Base-by-base conservation (phyloP, 2,113 vertebrate species). In the Solea senegalensis region DNA sequence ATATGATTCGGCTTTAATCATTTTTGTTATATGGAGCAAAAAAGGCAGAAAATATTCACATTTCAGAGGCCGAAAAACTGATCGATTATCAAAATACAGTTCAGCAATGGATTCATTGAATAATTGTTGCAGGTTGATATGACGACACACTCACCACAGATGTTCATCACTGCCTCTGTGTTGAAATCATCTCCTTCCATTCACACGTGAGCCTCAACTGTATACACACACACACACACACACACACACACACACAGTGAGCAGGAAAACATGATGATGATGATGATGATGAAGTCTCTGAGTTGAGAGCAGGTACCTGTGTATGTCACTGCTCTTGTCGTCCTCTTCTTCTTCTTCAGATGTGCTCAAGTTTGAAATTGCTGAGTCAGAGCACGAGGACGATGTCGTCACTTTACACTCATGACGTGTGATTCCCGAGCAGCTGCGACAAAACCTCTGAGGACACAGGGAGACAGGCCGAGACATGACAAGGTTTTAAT, bases 181-280 rank as follows among this genome's bases (percentile, higher is more conserved):
- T 82, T 91, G 82, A 93, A 92, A 86, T 88, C 90, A 92, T 90
- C 85, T 92, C 90, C 89, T 90, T 92, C 88, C 89, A 91, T 86
- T 84, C 85, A 85, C 74, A 78, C 81, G 79, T 11, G 67, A 83
- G 82, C 84, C 84, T 85, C 86, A 78, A 88, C 86, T 88, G 81
- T 66, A 41, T 54, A 85, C 39, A 85, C 11, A 72, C 14, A 62
- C 34, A 72, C 14, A n/a, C 65, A 55, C n/a, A 27, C n/a, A 60
- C 15, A 53, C 54, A 21, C 21, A 21, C 28, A 27, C 16, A 10
- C 21, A 21, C 28, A 27, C 16, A 10, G 45, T 6, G 12, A 2
- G n/a, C 28, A 50, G 8, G 44, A 16, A 8, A 16, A 10, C 3
- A 65, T 4, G 34, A 34, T 34, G 34, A 34, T 34, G 34, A 34